Percentiles rank a stretch among this genome's conserved stretches.
These are phyloP conservation scores for Limanda limanda DNA, from an alignment of 2,113 vertebrate genomes.

Conservation along the genomic window DNA sequence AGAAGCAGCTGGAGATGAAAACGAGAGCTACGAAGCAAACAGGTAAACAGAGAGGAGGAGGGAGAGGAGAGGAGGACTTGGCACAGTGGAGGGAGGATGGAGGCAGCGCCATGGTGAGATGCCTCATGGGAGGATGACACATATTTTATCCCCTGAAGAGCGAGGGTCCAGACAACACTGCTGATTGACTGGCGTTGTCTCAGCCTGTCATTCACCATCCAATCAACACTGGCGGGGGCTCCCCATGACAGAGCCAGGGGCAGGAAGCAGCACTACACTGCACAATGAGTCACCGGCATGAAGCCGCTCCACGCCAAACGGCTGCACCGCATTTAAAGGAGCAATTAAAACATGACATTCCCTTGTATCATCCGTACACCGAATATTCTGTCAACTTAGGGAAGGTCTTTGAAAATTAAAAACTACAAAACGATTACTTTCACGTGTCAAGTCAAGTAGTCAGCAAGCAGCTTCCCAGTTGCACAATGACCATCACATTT, in stretches of 20 bases:
- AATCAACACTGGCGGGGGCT: constrained; percentile 48
- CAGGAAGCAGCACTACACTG: constrained; percentile 17
- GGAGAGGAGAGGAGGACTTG: constrained; percentile 30
- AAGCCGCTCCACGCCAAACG: constrained; percentile 24
- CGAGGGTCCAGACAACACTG: constrained; percentile 49
- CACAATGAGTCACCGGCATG: constrained; percentile 46
- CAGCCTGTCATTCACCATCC: constrained; percentile 67
- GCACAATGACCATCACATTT: constrained; percentile 4
- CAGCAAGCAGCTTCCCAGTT: too few species aligned
- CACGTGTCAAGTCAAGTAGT: background rate
- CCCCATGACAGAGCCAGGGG: constrained; percentile 50
- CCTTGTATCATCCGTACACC: background rate
- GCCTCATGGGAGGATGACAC: constrained; percentile 66
- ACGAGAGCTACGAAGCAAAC: constrained; percentile 16
- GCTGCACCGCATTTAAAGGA: too few species aligned
- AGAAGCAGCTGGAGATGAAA: constrained; percentile 19
- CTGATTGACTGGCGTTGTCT: constrained; percentile 72
- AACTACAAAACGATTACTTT: background rate
- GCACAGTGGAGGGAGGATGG: constrained; percentile 24
- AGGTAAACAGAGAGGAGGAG: constrained; percentile 27
- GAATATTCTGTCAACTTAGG: too few species aligned
- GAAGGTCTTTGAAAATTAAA: too few species aligned
- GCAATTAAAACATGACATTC: background rate
- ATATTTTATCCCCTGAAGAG: constrained; percentile 58
- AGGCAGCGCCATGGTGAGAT: constrained; percentile 32